phyloP scores from a whole-genome alignment of 2,888 invertebrate genomes.

The Listrodromus nycthemerus region DNA sequence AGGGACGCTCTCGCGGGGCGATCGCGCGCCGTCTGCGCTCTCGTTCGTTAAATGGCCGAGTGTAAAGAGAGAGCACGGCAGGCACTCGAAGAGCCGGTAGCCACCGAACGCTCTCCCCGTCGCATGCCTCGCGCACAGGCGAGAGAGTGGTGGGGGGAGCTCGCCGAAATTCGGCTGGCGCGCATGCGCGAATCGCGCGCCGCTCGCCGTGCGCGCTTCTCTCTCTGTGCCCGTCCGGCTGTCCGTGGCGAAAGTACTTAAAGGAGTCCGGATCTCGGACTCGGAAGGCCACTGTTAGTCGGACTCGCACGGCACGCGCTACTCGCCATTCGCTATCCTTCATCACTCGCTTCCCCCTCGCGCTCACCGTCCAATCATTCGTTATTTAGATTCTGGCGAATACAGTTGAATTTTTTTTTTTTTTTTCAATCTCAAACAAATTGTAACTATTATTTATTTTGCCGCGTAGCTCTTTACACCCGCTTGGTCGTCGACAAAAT shows the following conservation, averaged over 20 bases:
- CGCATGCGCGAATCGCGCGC: slow-evolving; percentile 76
- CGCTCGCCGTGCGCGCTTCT: slow-evolving; percentile 33
- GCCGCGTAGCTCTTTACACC: too few relatives aligned
- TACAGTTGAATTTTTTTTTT: too few relatives aligned
- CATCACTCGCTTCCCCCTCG: slow-evolving; percentile 24
- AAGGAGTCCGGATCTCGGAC: slow-evolving; percentile 78
- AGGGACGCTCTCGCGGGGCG: slow-evolving; percentile 51
- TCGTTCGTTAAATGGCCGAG: slow-evolving; percentile 49
- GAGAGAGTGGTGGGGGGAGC: slow-evolving; percentile 79
- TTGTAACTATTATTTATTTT: too few relatives aligned
- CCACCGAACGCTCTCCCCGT: slow-evolving; percentile 1
- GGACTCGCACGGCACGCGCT: slow-evolving; percentile 78
- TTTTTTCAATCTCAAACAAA: too few relatives aligned
- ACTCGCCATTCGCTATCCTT: slow-evolving; percentile 57
- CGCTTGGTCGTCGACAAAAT: too few relatives aligned
- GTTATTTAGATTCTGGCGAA: background rate
- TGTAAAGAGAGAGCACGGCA: slow-evolving; percentile 49
- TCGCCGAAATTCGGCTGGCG: slow-evolving; percentile 54
- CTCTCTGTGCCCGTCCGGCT: slow-evolving; percentile 51
- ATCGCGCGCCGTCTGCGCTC: slow-evolving; percentile 69
- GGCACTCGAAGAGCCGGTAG: slow-evolving; percentile 32
- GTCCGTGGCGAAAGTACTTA: slow-evolving; percentile 81
- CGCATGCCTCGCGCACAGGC: background rate
- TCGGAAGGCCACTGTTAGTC: slow-evolving; percentile 80
- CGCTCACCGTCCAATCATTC: background rate